A percentile compares a stretch with the other conserved stretches of the same genome.
Conservation (phyloP, 1,140 invertebrate species). For the Triops cancriformis region DNA sequence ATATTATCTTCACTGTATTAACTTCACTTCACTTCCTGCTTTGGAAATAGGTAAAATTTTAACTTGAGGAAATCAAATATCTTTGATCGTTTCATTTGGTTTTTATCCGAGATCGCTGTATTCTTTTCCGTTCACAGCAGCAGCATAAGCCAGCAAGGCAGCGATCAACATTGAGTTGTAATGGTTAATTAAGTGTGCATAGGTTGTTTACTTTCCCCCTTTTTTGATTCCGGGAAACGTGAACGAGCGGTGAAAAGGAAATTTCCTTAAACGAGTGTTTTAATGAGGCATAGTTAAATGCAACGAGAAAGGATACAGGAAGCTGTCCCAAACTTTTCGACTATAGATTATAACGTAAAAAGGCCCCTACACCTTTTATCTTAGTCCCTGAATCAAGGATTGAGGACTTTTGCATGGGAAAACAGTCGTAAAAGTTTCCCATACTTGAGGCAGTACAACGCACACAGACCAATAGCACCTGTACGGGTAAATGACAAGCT, state of each 20-base stretch:
- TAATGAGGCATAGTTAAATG: neutral
- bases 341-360: neutral
- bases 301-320: neutral
- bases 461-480: neutral
- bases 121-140: neutral
- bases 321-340: neutral
- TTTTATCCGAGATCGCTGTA: neutral
- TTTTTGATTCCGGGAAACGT: neutral
- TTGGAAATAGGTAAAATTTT: neutral
- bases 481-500: neutral
- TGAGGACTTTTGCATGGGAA: constrained; percentile 5
- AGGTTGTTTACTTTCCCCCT: neutral
- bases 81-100: neutral
- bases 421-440: neutral
- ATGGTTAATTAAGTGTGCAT: neutral
- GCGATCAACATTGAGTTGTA: neutral
- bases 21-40: neutral
- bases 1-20: neutral
- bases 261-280: neutral
- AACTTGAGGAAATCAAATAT: neutral
- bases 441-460: neutral
- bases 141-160: neutral
- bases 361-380: neutral
- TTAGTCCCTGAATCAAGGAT: neutral
- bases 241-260: neutral